Conservation (phyloP, 1,140 invertebrate species). For the Rhyzopertha dominica region DNA sequence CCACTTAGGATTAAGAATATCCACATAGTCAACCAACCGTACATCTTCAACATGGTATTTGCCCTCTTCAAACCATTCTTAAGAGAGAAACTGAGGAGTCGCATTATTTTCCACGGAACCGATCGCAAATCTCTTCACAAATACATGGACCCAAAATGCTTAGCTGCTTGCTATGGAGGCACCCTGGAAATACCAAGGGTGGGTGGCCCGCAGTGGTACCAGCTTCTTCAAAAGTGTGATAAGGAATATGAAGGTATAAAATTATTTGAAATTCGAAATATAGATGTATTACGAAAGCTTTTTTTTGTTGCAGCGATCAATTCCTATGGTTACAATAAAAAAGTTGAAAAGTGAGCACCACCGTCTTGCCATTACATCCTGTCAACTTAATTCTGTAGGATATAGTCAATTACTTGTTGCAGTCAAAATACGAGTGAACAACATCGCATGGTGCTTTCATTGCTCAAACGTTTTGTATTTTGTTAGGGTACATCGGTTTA, state of each 20-base stretch:
- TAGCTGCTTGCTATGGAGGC: slow-evolving; percentile 76
- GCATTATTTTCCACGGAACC: slow-evolving; percentile 79
- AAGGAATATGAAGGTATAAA: slow-evolving; percentile 64
- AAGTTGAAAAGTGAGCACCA: slow-evolving; percentile 26
- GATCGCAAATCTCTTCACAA: slow-evolving; percentile 76
- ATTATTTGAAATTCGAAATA: slow-evolving; percentile 1
- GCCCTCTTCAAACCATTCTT: slow-evolving; percentile 83
- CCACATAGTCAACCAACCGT: slow-evolving; percentile 84
- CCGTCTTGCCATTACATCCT: too few species aligned
- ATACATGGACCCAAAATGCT: slow-evolving; percentile 69
- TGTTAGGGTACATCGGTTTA: too few species aligned
- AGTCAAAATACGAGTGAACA: too few species aligned
- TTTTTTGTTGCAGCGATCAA: slow-evolving; percentile 61
- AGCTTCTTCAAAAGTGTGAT: slow-evolving; percentile 64
- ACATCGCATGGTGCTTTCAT: too few species aligned
- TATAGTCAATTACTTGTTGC: too few species aligned
- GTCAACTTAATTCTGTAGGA: too few species aligned
- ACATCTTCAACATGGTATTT: slow-evolving; percentile 83
- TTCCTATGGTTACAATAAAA: slow-evolving; percentile 69
- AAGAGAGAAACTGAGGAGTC: slow-evolving; percentile 64
- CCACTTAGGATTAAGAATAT: slow-evolving; percentile 78
- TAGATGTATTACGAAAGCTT: slow-evolving; percentile 1
- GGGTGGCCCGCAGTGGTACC: slow-evolving; percentile 65
- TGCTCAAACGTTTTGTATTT: too few species aligned
- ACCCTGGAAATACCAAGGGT: slow-evolving; percentile 59